Conservation (phyloP, 30 jellyfish, hydroid and myxozoan genomes). For the Hydractinia symbiolongicarpus region DNA sequence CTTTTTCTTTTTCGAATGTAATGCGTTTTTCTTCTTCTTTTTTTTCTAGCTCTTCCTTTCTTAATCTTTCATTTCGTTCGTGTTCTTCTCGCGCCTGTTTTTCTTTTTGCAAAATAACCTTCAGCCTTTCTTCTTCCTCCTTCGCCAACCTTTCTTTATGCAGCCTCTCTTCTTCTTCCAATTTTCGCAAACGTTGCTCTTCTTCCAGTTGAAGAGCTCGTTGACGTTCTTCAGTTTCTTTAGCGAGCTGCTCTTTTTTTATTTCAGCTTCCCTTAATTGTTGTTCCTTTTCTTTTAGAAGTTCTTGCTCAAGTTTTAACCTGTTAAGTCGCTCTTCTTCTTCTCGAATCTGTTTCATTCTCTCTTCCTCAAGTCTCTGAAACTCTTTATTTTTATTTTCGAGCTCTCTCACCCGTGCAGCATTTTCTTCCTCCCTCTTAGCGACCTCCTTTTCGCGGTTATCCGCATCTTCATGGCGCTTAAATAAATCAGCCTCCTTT, state of each 20-base stretch:
- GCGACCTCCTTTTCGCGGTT: not conserved
- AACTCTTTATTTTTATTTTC: constrained; percentile 18
- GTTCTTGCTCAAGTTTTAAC: constrained; percentile 24
- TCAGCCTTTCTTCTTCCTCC: constrained; percentile 19
- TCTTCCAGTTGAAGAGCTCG: constrained; percentile 1
- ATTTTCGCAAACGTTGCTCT: constrained; percentile 9
- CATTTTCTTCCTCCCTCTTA: not conserved
- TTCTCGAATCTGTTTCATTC: constrained; percentile 20
- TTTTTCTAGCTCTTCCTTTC: constrained; percentile 11
- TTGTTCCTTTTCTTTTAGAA: constrained; percentile 24
- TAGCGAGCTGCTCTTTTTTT: constrained; percentile 27
- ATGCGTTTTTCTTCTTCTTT: not conserved
- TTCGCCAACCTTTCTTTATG: constrained; percentile 9
- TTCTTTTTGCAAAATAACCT: constrained; percentile 1
- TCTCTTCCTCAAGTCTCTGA: not conserved
- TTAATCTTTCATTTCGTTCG: not conserved
- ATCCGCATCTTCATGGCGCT: not conserved
- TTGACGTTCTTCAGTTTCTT: constrained; percentile 11
- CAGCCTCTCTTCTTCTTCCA: constrained; percentile 8
- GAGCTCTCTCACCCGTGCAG: not conserved
- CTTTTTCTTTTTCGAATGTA: constrained; percentile 7
- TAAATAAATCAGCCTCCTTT: not conserved
- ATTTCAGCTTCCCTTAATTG: constrained; percentile 17
- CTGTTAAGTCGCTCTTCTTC: constrained; percentile 28
- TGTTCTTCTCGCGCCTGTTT: not conserved